A percentile compares a stretch with the other conserved stretches of the same genome.
Conservation (phyloP, 2,888 invertebrate species). For the Spialia ferax region DNA sequence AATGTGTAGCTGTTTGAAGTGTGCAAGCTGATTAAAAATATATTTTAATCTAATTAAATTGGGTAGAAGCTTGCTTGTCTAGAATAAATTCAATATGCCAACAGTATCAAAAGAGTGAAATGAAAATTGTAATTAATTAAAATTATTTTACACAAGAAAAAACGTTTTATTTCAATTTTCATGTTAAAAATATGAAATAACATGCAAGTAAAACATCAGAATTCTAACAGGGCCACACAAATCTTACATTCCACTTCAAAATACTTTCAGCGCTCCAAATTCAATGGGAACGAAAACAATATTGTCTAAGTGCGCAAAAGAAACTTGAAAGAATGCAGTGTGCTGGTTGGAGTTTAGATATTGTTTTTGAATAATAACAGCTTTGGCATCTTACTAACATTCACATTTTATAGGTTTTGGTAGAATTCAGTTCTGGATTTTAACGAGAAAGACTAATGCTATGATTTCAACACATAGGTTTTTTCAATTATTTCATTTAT, state of each 20-base stretch:
- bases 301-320: slow-evolving; percentile 36
- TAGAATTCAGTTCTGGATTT: too few relatives aligned
- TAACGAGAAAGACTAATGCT: neutral
- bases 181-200: neutral
- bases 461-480: too few relatives aligned
- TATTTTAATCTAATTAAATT: slow-evolving; percentile 8
- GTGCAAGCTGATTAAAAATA: slow-evolving; percentile 23
- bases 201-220: slow-evolving; percentile 26
- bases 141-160: too few relatives aligned
- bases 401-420: too few relatives aligned
- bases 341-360: slow-evolving; percentile 17
- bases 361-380: slow-evolving; percentile 13
- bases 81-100: neutral
- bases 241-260: slow-evolving; percentile 33
- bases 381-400: neutral
- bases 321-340: slow-evolving; percentile 32
- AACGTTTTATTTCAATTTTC: neutral
- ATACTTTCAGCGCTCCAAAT: slow-evolving; percentile 38
- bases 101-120: neutral
- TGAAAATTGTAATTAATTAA: neutral
- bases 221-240: slow-evolving; percentile 30
- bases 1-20: slow-evolving; percentile 29
- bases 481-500: too few relatives aligned
- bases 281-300: slow-evolving; percentile 38
- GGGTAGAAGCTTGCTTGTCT: neutral